phyloP scores from a whole-genome alignment of 2,113 vertebrate genomes.

The Telmatochromis brichardi region DNA sequence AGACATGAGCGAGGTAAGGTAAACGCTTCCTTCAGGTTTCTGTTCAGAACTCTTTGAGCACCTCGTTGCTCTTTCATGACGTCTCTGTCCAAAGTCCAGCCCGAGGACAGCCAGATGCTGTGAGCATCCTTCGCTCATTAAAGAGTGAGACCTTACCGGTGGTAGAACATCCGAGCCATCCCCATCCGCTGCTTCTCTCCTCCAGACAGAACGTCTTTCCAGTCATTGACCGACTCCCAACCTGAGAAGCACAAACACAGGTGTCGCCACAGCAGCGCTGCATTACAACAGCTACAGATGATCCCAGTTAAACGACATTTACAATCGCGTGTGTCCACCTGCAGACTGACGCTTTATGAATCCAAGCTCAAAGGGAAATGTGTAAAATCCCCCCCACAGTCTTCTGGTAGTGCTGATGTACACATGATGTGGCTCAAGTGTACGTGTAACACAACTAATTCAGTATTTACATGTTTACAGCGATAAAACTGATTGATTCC shows the following conservation, averaged over 20 bases:
- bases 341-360: neutral
- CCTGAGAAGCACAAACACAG: constrained; percentile 63
- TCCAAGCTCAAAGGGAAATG: neutral
- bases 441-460: neutral
- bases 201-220: constrained; percentile 96
- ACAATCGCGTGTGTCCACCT: neutral
- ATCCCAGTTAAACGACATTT: neutral
- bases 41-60: neutral
- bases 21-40: neutral
- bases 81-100: neutral
- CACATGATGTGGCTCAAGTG: neutral
- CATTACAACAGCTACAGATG: neutral
- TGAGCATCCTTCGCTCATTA: neutral
- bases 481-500: rapidly evolving
- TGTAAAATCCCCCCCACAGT: rapidly evolving
- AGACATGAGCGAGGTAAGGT: no score
- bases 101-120: neutral
- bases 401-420: neutral
- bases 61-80: rapidly evolving
- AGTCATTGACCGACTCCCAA: constrained; percentile 90
- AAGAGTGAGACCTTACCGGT: constrained; percentile 70
- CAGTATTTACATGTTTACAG: neutral
- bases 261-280: neutral
- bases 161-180: constrained; percentile 99
- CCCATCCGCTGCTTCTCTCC: constrained; percentile 98